phyloP scores from a whole-genome alignment of 2,888 invertebrate species.

The Drosophila monieri region DNA sequence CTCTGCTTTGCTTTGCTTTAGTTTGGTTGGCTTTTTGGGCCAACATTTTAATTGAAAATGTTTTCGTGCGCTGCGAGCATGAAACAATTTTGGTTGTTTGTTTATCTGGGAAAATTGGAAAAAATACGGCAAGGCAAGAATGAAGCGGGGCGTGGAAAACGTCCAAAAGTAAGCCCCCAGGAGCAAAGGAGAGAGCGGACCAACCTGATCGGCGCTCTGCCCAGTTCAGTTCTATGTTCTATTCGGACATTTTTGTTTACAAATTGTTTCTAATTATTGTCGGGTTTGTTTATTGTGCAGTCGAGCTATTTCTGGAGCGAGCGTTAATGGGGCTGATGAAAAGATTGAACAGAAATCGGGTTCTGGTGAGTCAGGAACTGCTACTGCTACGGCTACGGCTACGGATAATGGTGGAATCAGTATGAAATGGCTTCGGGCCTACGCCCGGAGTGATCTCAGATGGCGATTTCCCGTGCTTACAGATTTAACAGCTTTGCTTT shows the following conservation, averaged over 20 bases:
- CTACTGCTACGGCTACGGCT: neutral
- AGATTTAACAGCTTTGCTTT: slow-evolving; percentile 75
- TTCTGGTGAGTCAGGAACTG: slow-evolving; percentile 20
- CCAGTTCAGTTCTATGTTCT: slow-evolving; percentile 25
- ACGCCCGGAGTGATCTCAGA: slow-evolving; percentile 7
- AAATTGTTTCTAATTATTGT: slow-evolving; percentile 70
- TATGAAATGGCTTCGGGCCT: slow-evolving; percentile 19
- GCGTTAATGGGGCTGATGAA: slow-evolving; percentile 29
- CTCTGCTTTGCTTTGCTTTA: slow-evolving; percentile 38
- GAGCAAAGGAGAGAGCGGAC: slow-evolving; percentile 18
- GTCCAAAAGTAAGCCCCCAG: slow-evolving; percentile 16
- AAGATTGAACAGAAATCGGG: slow-evolving; percentile 35
- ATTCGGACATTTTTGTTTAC: slow-evolving; percentile 59
- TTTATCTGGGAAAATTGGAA: slow-evolving; percentile 44
- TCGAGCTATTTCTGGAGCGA: slow-evolving; percentile 58
- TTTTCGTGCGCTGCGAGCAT: slow-evolving; percentile 73
- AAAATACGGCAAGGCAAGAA: slow-evolving; percentile 14
- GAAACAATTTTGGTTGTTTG: slow-evolving; percentile 64
- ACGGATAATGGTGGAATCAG: slow-evolving; percentile 14
- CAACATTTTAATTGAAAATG: slow-evolving; percentile 65
- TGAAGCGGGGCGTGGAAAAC: slow-evolving; percentile 30
- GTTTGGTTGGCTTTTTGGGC: slow-evolving; percentile 47
- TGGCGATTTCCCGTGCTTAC: slow-evolving; percentile 57
- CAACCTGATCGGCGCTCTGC: slow-evolving; percentile 46
- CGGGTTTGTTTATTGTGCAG: slow-evolving; percentile 59